These are phyloP conservation scores for Centrocercus urophasianus DNA, from an alignment of 2,113 vertebrate species.

Conservation along the genomic window DNA sequence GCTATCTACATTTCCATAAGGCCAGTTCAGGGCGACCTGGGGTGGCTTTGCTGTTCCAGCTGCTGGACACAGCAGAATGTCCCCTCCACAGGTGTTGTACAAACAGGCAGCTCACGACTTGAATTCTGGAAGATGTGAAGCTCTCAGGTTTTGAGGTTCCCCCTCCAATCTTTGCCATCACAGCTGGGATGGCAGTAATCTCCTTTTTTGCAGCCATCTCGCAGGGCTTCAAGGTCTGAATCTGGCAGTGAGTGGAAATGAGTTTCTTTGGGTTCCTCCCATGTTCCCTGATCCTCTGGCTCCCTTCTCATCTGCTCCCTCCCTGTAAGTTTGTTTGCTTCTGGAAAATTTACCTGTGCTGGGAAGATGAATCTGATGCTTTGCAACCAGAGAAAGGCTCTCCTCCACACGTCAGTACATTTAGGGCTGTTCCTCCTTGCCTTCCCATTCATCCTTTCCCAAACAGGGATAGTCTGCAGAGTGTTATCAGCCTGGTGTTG, in stretches of 20 bases:
- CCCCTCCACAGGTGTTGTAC: background rate
- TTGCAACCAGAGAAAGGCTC: background rate
- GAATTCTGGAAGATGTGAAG: fast-evolving
- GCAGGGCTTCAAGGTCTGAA: background rate
- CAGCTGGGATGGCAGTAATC: background rate
- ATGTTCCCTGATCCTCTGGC: background rate
- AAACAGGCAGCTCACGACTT: fast-evolving
- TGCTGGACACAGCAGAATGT: background rate
- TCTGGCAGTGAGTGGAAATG: background rate
- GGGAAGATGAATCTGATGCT: background rate
- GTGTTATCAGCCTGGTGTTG: background rate
- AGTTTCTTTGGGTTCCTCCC: background rate
- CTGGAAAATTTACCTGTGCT: background rate
- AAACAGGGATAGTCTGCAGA: background rate
- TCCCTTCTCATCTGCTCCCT: background rate
- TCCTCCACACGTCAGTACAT: background rate
- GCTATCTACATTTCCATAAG: background rate
- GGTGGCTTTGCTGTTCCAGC: background rate
- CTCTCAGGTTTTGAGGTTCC: background rate
- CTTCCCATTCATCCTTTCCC: background rate
- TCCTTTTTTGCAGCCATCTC: background rate
- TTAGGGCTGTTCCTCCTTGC: background rate
- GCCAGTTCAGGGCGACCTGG: background rate
- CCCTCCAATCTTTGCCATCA: too few relatives aligned
- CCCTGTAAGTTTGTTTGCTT: too few relatives aligned